Evolutionary conservation across 2,888 invertebrate species (phyloP).

Genomic region (Dioctria linearis): DNA sequence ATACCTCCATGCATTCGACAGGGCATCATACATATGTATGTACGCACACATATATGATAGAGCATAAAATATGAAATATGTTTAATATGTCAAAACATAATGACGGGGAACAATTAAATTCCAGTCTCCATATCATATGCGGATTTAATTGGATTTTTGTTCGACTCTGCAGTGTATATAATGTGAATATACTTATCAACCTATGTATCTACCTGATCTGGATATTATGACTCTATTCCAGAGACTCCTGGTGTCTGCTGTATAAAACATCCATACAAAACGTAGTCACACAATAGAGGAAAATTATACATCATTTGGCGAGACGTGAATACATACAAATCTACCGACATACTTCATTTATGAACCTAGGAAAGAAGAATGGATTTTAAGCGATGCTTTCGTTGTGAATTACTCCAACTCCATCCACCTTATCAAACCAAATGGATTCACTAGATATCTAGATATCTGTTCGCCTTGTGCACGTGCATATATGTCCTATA

Average conservation of each 20-base stretch:
- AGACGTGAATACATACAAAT: background rate
- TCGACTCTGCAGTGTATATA: conserved; percentile 43
- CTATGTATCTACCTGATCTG: no score
- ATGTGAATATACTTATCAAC: background rate
- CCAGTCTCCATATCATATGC: conserved; percentile 42
- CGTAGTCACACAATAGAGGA: background rate
- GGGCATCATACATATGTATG: background rate
- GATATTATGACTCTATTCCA: no score
- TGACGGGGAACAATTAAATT: conserved; percentile 54
- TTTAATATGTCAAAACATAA: conserved; percentile 53
- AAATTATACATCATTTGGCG: background rate
- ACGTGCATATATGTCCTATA: background rate
- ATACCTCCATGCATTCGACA: no score
- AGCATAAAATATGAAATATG: conserved; percentile 48
- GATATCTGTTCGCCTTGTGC: background rate
- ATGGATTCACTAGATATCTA: background rate
- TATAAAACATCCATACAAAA: no score
- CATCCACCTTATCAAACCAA: conserved; percentile 2
- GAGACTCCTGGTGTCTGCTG: no score
- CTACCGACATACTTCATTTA: background rate
- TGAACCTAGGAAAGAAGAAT: conserved; percentile 9
- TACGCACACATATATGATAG: background rate
- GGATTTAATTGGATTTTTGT: conserved; percentile 57
- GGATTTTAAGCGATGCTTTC: conserved; percentile 41
- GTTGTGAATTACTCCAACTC: conserved; percentile 3